Percentiles rank a stretch among this genome's conserved stretches.
These are phyloP conservation scores for Athalia rosae DNA, from an alignment of 2,888 invertebrate genomes.

Conservation along the genomic window DNA sequence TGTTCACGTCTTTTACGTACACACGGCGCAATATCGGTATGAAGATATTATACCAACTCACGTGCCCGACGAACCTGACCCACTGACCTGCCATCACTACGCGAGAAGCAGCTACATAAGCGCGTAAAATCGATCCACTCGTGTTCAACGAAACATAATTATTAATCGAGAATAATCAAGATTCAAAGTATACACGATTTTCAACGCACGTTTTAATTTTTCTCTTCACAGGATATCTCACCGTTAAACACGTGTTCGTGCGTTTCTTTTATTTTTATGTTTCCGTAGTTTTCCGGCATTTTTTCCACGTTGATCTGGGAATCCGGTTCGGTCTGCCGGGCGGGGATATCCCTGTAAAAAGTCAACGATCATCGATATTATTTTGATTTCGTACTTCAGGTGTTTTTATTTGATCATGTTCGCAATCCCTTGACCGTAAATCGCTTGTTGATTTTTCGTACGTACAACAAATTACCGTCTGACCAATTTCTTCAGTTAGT, in stretches of 20 bases:
- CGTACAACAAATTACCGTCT: too few relatives aligned
- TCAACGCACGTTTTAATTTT: background rate
- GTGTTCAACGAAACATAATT: conserved; percentile 40
- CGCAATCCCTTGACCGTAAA: too few relatives aligned
- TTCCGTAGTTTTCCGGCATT: too few relatives aligned
- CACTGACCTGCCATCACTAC: conserved; percentile 43
- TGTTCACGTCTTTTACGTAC: conserved; percentile 23
- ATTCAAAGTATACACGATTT: conserved; percentile 8
- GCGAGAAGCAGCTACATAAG: conserved; percentile 19
- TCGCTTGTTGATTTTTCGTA: too few relatives aligned
- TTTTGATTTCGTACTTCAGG: background rate
- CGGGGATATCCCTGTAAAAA: too few relatives aligned
- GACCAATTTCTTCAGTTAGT: too few relatives aligned
- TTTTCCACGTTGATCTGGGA: too few relatives aligned
- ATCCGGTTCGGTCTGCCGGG: too few relatives aligned
- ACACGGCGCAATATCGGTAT: background rate
- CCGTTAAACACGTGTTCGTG: background rate
- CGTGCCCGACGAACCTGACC: conserved; percentile 37
- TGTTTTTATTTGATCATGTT: background rate
- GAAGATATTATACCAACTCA: conserved; percentile 15
- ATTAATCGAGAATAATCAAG: conserved; percentile 38
- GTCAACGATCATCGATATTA: background rate
- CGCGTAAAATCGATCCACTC: conserved; percentile 42
- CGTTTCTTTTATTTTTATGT: background rate
- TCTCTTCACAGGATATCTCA: background rate